Evolutionary conservation across 2,797 vertebrate genomes (phyloP), one percentile per base, ranked within the genome.

Genomic region (Melopsittacus undulatus): DNA sequence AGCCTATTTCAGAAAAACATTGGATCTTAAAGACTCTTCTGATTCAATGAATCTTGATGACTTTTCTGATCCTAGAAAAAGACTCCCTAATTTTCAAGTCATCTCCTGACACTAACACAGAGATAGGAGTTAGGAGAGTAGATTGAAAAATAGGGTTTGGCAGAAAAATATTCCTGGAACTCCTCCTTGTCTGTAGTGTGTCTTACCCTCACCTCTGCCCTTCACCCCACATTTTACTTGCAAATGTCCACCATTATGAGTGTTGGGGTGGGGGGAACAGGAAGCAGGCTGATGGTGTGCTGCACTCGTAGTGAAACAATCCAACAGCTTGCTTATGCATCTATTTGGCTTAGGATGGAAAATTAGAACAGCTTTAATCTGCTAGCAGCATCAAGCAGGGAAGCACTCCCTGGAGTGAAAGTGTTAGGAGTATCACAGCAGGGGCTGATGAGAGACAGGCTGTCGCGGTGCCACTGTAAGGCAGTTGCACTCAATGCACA

Each of bases 301-400:
- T 12, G 89, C 64, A 68, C 83, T 79, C 59, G 1, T 81, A 91
- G 95, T 0, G 68, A 97, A 97, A 97, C 96, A 77, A 93, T 94
- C 95, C 93, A 97, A 98, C 98, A 98, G 97, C 98, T 98, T 98
- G 98, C 97, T 98, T 96, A 98, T 98, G 97, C 92, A 87, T 97
- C 98, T 95, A 98, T 98, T 98, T 98, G 98, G 98, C 98, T 98
- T 94, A 92, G 95, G 95, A 87, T 95, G 93, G 97, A 94, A 98
- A 98, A 98, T 98, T 95, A 97, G 97, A 98, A 96, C 97, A 97
- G 97, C 97, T 98, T 97, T 98, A 97, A 97, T 98, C 96, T 97
- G 97, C 97, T 97, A 95, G 96, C 96, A 97, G 97, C 97, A 94
- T 96, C 95, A 93, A 96, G 96, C 97, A 69, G 96, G 82, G 91